Evolutionary conservation across 2,797 vertebrate species (phyloP), one percentile per base, ranked within the genome.

Genomic region (Coracias cyanogaster): DNA sequence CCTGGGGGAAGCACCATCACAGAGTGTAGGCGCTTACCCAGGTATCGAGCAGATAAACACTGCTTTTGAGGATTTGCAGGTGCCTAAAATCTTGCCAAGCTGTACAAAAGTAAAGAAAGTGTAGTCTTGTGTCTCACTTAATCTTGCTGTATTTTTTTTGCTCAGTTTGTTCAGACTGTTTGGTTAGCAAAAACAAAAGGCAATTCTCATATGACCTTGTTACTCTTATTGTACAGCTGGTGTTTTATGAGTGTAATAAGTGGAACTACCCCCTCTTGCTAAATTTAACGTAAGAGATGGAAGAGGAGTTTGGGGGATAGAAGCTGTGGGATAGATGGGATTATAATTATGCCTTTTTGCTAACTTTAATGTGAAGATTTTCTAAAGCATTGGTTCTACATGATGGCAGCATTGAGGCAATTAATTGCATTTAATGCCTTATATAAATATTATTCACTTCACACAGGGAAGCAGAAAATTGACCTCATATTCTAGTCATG

Each of bases 61-160:
- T 2, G 0, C 7, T 9, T 66, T 3, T 14, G 41, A 72, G 24
- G 10, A 37, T 55, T 49, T 61, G 10, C 48, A 45, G 41, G 26
- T 64, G 6, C 14, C 29, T 55, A 33, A 31, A 43, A 62, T 10
- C 18, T 31, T 20, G 55, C 6, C 7, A 73, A 55, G 24, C 20
- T 49, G 52, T 37, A 31, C 22, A 14, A 39, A 37, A 52, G 22
- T 41, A 39, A 26, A n/a, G 25, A 41, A 39, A 5, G 15, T 0
- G 0, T 12, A 26, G 35, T 9, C 8, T 39, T 3, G 3, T 0
- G 1, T 54, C 54, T 60, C 26, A 29, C 4, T 24, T 43, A 18
- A 16, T 24, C 41, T 69, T 62, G 26, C 31, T 39, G n/a, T 20
- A 10, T 1, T 21, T 37, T 70, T 39, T 43, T 16, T 33, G 26